Conservation (phyloP, 2,888 invertebrate species). For the Dolichomitus sp. region DNA sequence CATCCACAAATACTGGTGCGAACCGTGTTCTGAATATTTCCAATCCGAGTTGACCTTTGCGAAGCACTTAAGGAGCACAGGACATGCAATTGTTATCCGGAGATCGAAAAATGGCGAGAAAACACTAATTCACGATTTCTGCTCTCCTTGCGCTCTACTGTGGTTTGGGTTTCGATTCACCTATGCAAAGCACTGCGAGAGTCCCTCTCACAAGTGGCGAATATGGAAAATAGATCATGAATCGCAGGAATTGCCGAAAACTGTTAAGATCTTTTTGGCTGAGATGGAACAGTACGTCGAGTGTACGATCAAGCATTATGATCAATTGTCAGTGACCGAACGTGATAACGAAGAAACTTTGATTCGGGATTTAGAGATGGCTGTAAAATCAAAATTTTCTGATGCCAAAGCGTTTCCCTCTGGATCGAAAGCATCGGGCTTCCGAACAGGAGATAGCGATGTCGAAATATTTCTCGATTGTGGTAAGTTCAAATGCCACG, state of each 20-base stretch:
- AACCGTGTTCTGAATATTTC: background rate
- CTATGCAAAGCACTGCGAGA: conserved; percentile 49
- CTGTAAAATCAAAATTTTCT: conserved; percentile 67
- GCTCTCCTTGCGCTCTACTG: conserved; percentile 59
- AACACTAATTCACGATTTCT: conserved; percentile 61
- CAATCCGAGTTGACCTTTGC: conserved; percentile 39
- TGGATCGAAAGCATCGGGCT: conserved; percentile 88
- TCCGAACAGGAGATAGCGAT: conserved; percentile 83
- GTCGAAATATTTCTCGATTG: conserved; percentile 81
- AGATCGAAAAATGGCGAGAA: background rate
- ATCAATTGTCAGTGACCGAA: conserved; percentile 57
- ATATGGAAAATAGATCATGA: conserved; percentile 2
- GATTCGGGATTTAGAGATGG: conserved; percentile 69
- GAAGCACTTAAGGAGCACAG: conserved; percentile 27
- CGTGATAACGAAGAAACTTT: conserved; percentile 62
- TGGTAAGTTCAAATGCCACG: conserved; percentile 65
- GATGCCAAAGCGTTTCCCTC: conserved; percentile 87
- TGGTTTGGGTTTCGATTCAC: conserved; percentile 65
- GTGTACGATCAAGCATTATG: conserved; percentile 63
- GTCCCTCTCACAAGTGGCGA: conserved; percentile 53
- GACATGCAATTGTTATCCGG: conserved; percentile 4
- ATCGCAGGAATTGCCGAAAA: conserved; percentile 25
- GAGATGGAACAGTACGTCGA: conserved; percentile 64
- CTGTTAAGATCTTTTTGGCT: conserved; percentile 15
- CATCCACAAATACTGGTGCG: conserved; percentile 62